Evolutionary conservation across 2,888 invertebrate species (phyloP).

Genomic region (Microdon myrmicae): DNA sequence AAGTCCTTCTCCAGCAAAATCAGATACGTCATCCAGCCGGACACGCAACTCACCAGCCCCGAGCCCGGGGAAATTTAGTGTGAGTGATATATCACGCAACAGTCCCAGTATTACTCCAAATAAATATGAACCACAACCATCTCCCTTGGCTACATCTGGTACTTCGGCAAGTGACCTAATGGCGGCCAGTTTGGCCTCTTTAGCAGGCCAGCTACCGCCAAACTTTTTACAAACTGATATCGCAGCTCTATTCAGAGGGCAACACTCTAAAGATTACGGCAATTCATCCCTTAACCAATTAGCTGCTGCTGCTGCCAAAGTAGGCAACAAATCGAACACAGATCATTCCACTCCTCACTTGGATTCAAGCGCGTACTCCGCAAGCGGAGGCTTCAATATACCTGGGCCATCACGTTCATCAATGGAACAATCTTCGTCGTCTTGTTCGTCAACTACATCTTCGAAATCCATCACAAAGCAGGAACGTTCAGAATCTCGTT

Average conservation of each 20-base stretch:
- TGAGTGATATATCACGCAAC: conserved; percentile 65
- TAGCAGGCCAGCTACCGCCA: conserved; percentile 64
- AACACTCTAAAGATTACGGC: conserved; percentile 64
- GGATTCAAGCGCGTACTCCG: conserved; percentile 32
- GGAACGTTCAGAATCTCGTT: conserved; percentile 58
- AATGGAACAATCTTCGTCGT: conserved; percentile 39
- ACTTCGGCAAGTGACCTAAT: conserved; percentile 64
- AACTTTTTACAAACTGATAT: conserved; percentile 64
- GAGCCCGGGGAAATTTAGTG: conserved; percentile 65
- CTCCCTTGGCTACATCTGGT: conserved; percentile 38
- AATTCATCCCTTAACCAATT: conserved; percentile 63
- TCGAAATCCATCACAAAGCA: conserved; percentile 58
- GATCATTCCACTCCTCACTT: conserved; percentile 33
- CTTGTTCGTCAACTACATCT: conserved; percentile 57
- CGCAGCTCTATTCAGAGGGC: conserved; percentile 61
- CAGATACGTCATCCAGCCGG: conserved; percentile 72
- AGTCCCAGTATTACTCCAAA: conserved; percentile 65
- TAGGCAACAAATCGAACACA: conserved; percentile 60
- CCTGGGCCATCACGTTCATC: conserved; percentile 33
- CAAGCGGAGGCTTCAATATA: conserved; percentile 33
- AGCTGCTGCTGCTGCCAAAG: conserved; percentile 65
- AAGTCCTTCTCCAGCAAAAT: conserved; percentile 72
- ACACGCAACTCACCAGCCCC: conserved; percentile 70
- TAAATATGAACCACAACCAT: conserved; percentile 59
- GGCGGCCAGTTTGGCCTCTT: conserved; percentile 64